phyloP scores from a whole-genome alignment of 2,888 invertebrate species.

The Glaucopsyche alexis region DNA sequence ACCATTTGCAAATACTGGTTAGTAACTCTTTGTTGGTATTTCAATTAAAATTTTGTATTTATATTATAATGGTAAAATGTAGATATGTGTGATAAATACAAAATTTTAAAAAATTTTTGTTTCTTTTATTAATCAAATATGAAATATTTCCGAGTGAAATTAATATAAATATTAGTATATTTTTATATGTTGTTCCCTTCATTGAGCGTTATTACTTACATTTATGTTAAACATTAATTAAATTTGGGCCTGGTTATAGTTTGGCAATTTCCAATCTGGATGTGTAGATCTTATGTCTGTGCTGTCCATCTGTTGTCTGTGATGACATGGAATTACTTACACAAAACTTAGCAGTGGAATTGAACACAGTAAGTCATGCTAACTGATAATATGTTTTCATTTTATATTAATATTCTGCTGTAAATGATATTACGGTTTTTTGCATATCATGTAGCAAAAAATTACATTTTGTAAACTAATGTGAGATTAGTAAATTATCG shows the following conservation, averaged over 20 bases:
- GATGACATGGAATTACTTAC: constrained; percentile 10
- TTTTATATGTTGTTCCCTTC: constrained; percentile 72
- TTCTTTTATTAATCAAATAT: constrained; percentile 62
- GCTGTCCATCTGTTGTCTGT: constrained; percentile 4
- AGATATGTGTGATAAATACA: constrained; percentile 81
- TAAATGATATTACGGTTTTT: background rate
- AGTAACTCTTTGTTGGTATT: constrained; percentile 77
- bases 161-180: constrained; percentile 75
- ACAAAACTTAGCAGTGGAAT: constrained; percentile 2
- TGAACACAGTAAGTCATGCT: constrained; percentile 6
- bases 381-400: constrained; percentile 4
- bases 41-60: constrained; percentile 81
- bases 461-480: constrained; percentile 15
- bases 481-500: background rate
- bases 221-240: constrained; percentile 61
- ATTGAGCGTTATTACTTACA: constrained; percentile 48
- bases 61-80: constrained; percentile 80
- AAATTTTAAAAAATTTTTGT: constrained; percentile 77
- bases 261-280: constrained; percentile 58
- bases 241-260: constrained; percentile 55
- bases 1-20: constrained; percentile 77
- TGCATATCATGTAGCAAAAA: constrained; percentile 18
- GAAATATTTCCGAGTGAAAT: constrained; percentile 68
- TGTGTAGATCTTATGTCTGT: background rate
- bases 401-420: constrained; percentile 5